Percentiles rank a stretch among this genome's conserved stretches.
Evolutionary conservation across 2,797 vertebrate species (phyloP).

Genomic region (Hybognathus amarus): DNA sequence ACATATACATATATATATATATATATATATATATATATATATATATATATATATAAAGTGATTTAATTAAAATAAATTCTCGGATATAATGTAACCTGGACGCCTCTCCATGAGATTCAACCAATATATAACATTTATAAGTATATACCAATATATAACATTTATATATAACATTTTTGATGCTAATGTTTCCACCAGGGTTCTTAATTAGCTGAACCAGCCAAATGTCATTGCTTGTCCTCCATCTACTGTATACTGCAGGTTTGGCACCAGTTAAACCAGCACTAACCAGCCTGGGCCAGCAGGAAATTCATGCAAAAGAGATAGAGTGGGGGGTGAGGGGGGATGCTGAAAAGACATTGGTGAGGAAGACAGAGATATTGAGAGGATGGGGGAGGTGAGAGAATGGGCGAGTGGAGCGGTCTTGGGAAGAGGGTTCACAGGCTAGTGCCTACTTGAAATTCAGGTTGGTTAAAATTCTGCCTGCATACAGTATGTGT

Average conservation of each 20-base stretch:
- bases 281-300: slow-evolving; percentile 1
- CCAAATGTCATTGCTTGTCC: not conserved
- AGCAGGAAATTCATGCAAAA: slow-evolving; percentile 11
- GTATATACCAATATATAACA: too few species aligned
- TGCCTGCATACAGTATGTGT: slow-evolving; percentile 47
- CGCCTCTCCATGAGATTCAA: not conserved
- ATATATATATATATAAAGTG: too few species aligned
- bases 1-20: too few species aligned
- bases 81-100: too few species aligned
- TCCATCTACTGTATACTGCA: not conserved
- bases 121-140: too few species aligned
- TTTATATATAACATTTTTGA: not conserved
- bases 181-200: not conserved
- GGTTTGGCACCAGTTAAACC: slow-evolving; percentile 6
- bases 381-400: slow-evolving; percentile 19
- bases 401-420: slow-evolving; percentile 20
- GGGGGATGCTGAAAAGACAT: slow-evolving; percentile 60
- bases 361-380: slow-evolving; percentile 34
- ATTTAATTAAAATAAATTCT: too few species aligned
- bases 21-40: too few species aligned
- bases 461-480: slow-evolving; percentile 57
- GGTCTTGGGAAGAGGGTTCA: slow-evolving; percentile 15
- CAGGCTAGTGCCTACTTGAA: slow-evolving; percentile 32
- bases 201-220: not conserved
- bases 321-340: not conserved